Evolutionary conservation across 2,797 vertebrate species (phyloP).

Genomic region (Poeciliopsis infans): DNA sequence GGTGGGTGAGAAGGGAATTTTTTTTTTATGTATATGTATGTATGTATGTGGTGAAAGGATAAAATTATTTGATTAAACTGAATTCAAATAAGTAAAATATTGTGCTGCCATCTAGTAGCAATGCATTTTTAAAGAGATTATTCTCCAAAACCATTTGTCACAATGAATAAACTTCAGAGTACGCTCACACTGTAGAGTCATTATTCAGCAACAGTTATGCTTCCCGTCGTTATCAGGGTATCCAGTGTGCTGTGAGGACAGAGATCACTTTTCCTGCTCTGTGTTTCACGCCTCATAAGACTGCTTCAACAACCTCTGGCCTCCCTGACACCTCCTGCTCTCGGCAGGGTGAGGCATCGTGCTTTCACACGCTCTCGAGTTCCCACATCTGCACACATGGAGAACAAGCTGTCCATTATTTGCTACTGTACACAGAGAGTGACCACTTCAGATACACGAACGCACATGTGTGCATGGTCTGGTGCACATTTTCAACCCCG

Average conservation of each 20-base stretch:
- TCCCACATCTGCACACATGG: conserved; percentile 9
- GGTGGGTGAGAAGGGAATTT: too few relatives aligned
- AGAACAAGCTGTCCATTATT: neutral
- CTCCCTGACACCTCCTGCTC: conserved; percentile 43
- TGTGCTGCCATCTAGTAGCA: neutral
- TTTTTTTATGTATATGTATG: too few relatives aligned
- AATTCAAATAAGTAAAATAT: neutral
- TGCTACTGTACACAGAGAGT: neutral
- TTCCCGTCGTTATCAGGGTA: conserved; percentile 16
- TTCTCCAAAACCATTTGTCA: neutral
- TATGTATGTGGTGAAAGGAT: neutral
- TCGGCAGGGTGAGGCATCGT: conserved; percentile 28
- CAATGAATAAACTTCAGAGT: neutral
- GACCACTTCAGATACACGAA: neutral
- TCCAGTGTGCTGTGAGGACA: conserved; percentile 21
- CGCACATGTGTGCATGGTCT: neutral
- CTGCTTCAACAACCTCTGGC: conserved; percentile 47
- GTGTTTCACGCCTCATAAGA: conserved; percentile 67
- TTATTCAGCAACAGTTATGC: conserved; percentile 12
- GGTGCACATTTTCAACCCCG: conserved; percentile 3
- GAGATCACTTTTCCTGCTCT: conserved; percentile 44
- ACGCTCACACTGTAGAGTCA: neutral
- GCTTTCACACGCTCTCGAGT: conserved; percentile 13
- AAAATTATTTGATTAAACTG: neutral
- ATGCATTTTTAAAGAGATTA: neutral